phyloP scores from a whole-genome alignment of 37 sponge, comb jelly and placozoan genomes.

The Spongilla lacustris region DNA sequence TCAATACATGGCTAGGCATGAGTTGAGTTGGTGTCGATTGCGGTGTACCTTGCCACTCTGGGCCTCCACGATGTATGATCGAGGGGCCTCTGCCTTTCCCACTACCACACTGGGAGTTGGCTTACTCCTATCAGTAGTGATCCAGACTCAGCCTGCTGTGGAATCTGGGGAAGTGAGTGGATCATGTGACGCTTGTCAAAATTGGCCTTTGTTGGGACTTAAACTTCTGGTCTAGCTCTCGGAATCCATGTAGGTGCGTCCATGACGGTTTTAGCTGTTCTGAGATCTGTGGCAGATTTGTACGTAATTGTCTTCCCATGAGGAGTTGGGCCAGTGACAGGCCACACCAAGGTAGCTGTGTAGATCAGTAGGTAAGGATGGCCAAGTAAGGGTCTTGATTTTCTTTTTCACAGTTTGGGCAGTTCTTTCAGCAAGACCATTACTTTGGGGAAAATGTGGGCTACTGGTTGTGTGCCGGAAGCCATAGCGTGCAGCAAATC shows the following conservation, averaged over 20 bases:
- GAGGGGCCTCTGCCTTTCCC: constrained; percentile 1
- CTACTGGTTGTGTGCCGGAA: constrained; percentile 54
- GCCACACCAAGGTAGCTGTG: constrained; percentile 59
- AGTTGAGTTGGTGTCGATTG: constrained; percentile 14
- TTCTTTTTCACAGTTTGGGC: constrained; percentile 36
- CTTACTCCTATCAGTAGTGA: constrained; percentile 10
- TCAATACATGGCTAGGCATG: too few species aligned
- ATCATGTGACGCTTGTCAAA: constrained; percentile 39
- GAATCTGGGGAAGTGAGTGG: neutral
- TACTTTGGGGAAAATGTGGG: constrained; percentile 59
- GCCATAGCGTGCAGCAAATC: constrained; percentile 14
- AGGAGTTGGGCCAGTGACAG: constrained; percentile 42
- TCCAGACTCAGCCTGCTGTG: constrained; percentile 44
- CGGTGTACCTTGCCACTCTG: constrained; percentile 15
- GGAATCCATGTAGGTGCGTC: constrained; percentile 30
- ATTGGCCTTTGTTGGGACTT: constrained; percentile 33
- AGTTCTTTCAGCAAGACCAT: constrained; percentile 49
- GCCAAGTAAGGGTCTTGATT: constrained; percentile 34
- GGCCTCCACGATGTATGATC: constrained; percentile 32
- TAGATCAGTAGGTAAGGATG: constrained; percentile 49
- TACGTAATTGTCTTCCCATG: constrained; percentile 46
- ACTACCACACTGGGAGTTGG: constrained; percentile 6
- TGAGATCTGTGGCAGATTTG: constrained; percentile 40
- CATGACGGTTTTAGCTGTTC: constrained; percentile 38
- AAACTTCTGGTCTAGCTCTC: neutral